Conservation (phyloP, 2,113 vertebrate species). For the Spea bombifrons region DNA sequence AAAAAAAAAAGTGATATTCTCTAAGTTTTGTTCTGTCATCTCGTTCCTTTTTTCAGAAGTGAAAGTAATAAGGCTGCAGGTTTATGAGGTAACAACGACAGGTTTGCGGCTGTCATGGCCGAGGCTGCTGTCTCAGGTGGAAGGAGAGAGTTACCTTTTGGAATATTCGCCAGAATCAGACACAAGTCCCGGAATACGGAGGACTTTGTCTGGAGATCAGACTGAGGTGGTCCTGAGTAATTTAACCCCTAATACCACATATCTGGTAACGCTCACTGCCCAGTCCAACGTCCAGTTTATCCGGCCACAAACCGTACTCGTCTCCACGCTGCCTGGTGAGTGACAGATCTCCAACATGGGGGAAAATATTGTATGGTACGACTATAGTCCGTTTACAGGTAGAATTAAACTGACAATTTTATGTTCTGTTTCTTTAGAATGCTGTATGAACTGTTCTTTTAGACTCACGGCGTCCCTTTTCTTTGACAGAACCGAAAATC, state of each 20-base stretch:
- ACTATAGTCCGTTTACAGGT: no score
- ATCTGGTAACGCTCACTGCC: constrained; percentile 73
- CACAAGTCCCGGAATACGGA: constrained; percentile 53
- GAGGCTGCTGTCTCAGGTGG: constrained; percentile 60
- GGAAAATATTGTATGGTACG: neutral
- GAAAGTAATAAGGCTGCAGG: constrained; percentile 32
- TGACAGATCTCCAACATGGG: neutral
- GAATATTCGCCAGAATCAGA: constrained; percentile 58
- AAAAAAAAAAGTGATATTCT: no score
- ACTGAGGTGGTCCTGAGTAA: constrained; percentile 62
- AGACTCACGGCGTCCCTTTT: neutral
- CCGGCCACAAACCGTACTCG: constrained; percentile 68
- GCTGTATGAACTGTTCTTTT: no score
- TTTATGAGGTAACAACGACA: constrained; percentile 71
- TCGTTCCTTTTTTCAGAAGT: neutral
- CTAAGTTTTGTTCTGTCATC: no score
- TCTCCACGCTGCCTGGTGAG: constrained; percentile 80
- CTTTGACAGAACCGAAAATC: constrained; percentile 72
- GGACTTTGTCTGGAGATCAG: constrained; percentile 65
- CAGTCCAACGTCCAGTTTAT: constrained; percentile 74
- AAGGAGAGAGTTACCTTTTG: constrained; percentile 70
- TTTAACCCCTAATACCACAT: constrained; percentile 76
- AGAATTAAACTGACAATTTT: neutral
- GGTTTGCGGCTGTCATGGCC: constrained; percentile 82
- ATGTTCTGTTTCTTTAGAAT: neutral